phyloP scores from a whole-genome alignment of 2,797 vertebrate genomes.

The Gymnocypris eckloni region DNA sequence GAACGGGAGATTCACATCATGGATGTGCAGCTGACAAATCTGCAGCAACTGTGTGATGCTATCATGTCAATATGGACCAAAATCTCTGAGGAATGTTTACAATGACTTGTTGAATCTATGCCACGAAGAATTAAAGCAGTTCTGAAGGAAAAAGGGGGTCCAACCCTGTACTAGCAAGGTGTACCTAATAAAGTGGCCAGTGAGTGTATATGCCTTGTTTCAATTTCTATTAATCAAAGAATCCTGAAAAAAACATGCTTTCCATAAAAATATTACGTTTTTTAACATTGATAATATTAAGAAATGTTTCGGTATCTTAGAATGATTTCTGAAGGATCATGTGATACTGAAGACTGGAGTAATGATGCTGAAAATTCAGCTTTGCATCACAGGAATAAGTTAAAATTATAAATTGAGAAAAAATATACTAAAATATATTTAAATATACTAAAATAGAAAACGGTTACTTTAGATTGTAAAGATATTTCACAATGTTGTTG shows the following conservation, averaged over 20 bases:
- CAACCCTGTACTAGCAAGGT: too few relatives aligned
- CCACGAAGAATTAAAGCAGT: too few relatives aligned
- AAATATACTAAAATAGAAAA: background rate
- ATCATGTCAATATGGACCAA: too few relatives aligned
- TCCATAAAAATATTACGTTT: background rate
- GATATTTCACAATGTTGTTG: background rate
- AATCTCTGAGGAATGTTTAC: too few relatives aligned
- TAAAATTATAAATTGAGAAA: too few relatives aligned
- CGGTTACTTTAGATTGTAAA: background rate
- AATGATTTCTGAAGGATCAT: background rate
- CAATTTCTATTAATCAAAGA: background rate
- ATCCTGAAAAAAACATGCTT: background rate
- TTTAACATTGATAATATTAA: background rate
- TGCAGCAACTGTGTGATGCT: too few relatives aligned
- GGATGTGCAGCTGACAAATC: too few relatives aligned
- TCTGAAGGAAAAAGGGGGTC: too few relatives aligned
- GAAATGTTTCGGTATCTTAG: background rate
- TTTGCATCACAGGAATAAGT: background rate
- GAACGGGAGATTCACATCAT: too few relatives aligned
- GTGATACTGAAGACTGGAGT: background rate
- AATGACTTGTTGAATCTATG: too few relatives aligned
- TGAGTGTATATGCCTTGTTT: background rate
- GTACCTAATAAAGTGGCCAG: too few relatives aligned
- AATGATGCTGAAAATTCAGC: background rate
- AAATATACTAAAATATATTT: background rate